Conservation (phyloP, 2,113 vertebrate species). For the Mystacornis crossleyi region DNA sequence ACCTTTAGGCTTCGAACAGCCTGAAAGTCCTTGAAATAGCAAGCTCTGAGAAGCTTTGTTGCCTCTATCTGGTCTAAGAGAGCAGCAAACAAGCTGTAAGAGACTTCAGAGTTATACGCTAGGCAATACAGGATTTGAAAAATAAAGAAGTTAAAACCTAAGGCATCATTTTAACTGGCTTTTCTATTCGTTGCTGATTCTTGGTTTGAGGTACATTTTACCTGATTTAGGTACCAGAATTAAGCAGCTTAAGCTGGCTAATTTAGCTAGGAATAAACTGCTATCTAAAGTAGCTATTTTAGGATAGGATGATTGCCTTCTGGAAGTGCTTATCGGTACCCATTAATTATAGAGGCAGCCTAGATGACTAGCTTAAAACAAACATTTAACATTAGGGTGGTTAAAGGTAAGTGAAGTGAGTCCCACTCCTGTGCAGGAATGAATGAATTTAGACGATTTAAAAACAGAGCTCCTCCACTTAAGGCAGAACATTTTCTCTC, state of each 20-base stretch:
- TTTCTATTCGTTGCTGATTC: not conserved
- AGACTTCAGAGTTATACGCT: no score
- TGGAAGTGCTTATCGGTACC: not conserved
- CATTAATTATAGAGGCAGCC: slow-evolving; percentile 20
- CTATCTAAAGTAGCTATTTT: not conserved
- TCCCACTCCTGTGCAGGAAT: not conserved
- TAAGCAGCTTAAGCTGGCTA: not conserved
- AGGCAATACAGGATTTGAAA: no score
- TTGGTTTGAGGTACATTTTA: not conserved
- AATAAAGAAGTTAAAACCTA: no score
- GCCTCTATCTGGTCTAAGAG: no score
- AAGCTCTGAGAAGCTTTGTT: no score
- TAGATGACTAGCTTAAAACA: slow-evolving; percentile 35
- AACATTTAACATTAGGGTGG: not conserved
- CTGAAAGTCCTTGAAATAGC: no score
- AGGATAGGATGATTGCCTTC: not conserved
- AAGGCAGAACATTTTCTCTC: not conserved
- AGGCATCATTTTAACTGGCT: no score
- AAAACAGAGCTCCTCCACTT: not conserved
- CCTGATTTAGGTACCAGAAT: not conserved
- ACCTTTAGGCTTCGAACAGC: no score
- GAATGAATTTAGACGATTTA: not conserved
- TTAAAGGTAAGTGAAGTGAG: slow-evolving; percentile 20
- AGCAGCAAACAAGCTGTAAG: no score
- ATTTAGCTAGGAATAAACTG: slow-evolving; percentile 31